phyloP scores from a whole-genome alignment of 2,113 vertebrate genomes.

The Apistogramma diplotaenia region DNA sequence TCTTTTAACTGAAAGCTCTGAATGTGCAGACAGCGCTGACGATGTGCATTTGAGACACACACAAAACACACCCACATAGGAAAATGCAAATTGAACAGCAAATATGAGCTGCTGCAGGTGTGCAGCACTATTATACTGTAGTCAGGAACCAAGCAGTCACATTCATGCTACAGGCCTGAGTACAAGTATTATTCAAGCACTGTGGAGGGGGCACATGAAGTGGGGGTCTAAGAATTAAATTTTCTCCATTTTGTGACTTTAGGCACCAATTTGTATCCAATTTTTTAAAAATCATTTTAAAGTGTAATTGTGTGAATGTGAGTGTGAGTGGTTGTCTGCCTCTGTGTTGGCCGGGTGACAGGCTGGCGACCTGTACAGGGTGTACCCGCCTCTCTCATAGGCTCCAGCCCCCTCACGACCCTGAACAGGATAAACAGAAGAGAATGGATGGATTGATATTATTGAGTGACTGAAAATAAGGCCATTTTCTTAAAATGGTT shows the following conservation, averaged over 20 bases:
- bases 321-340: too few species aligned
- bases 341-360: too few species aligned
- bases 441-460: too few species aligned
- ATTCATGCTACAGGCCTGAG: neutral
- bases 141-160: neutral
- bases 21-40: neutral
- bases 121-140: neutral
- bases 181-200: neutral
- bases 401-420: too few species aligned
- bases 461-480: too few species aligned
- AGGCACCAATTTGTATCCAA: neutral
- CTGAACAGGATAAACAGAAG: too few species aligned
- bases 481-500: too few species aligned
- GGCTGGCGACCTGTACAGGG: too few species aligned
- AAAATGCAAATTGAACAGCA: slow-evolving; percentile 14
- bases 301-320: too few species aligned
- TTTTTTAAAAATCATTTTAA: neutral
- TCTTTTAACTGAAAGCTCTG: neutral
- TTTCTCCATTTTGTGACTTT: neutral
- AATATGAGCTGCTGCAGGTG: neutral
- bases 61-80: neutral
- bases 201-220: neutral
- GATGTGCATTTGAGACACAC: neutral
- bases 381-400: too few species aligned
- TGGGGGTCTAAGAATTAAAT: neutral